These are phyloP conservation scores for Chaunax sp. DNA, from an alignment of 2,797 vertebrate species.

Conservation along the genomic window DNA sequence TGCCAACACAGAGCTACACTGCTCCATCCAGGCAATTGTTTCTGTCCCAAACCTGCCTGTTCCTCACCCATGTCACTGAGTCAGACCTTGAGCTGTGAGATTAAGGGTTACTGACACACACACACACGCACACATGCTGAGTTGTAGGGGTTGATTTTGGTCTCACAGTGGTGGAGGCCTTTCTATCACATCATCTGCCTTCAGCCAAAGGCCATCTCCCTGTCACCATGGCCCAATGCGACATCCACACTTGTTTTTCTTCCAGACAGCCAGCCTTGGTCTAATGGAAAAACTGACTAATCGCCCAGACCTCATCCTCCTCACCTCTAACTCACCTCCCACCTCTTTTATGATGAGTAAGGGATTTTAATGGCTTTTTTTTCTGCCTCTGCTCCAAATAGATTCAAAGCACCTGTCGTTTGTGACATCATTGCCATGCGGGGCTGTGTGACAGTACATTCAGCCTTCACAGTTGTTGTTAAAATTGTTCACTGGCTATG, in stretches of 20 bases:
- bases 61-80: conserved; percentile 88
- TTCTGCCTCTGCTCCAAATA: conserved; percentile 50
- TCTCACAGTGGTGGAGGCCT: conserved; percentile 12
- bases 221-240: conserved; percentile 73
- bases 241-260: conserved; percentile 81
- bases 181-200: conserved; percentile 21
- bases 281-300: conserved; percentile 87
- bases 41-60: conserved; percentile 64
- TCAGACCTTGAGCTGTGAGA: conserved; percentile 91
- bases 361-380: conserved; percentile 66
- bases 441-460: conserved; percentile 39
- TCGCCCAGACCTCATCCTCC: conserved; percentile 61
- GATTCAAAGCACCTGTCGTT: conserved; percentile 64
- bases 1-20: conserved; percentile 38
- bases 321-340: conserved; percentile 51
- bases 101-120: conserved; percentile 48
- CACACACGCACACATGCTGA: conserved; percentile 3
- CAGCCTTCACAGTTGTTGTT: conserved; percentile 29
- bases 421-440: conserved; percentile 70
- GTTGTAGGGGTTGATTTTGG: conserved; percentile 28
- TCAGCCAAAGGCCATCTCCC: conserved; percentile 52
- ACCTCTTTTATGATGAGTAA: conserved; percentile 75
- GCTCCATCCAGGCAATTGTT: conserved; percentile 17
- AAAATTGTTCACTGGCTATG: conserved; percentile 22
- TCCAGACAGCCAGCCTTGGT: conserved; percentile 67